Conservation (phyloP, 2,888 invertebrate genomes). For the Penaeus monodon region DNA sequence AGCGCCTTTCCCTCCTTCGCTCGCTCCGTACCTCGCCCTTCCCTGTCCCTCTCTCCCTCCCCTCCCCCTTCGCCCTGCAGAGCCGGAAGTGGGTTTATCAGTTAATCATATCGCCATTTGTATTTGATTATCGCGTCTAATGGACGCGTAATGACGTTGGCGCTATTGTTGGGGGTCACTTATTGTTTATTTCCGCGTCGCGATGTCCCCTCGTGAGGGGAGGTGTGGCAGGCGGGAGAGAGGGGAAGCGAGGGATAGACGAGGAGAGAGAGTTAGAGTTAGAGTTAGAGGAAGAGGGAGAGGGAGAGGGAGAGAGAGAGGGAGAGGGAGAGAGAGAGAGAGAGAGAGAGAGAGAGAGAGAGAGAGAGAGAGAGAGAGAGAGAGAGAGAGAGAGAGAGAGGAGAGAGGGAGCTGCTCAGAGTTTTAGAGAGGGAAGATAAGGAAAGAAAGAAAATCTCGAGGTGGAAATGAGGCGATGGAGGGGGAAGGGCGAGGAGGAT, state of each 20-base stretch:
- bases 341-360: not conserved
- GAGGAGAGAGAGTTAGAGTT: not conserved
- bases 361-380: constrained; percentile 19
- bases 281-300: not conserved
- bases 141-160: constrained; percentile 13
- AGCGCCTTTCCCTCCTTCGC: not conserved
- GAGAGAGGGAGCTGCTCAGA: not conserved
- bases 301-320: not conserved
- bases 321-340: not conserved
- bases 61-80: not conserved
- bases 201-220: not conserved
- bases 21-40: not conserved
- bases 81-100: constrained; percentile 35
- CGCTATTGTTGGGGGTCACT: not conserved
- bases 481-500: constrained; percentile 1
- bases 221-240: not conserved
- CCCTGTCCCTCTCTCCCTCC: not conserved
- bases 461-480: not conserved
- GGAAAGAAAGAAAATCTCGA: not conserved
- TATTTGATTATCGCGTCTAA: constrained; percentile 43
- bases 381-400: constrained; percentile 31
- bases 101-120: constrained; percentile 40
- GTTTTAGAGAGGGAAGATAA: not conserved
- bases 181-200: not conserved
- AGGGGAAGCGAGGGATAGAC: not conserved